Conservation (phyloP, 1,140 invertebrate species). For the Diachasma alloeum region DNA sequence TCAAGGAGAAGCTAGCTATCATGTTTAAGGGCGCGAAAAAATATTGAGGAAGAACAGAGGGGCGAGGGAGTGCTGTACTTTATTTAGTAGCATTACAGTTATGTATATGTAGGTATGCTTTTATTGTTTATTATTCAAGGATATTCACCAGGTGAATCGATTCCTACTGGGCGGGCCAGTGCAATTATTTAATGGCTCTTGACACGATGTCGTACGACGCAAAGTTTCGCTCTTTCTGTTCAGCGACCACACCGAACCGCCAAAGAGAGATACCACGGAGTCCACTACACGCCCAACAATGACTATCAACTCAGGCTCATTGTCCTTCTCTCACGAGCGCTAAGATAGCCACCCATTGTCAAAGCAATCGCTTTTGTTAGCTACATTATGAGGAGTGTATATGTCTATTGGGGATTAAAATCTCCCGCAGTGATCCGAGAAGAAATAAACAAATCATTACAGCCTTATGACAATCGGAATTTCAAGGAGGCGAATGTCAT, state of each 20-base stretch:
- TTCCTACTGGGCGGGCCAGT: background rate
- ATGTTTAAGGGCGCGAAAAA: background rate
- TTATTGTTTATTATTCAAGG: background rate
- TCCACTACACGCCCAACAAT: constrained; percentile 51
- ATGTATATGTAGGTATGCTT: background rate
- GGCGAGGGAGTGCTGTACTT: no score
- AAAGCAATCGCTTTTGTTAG: constrained; percentile 38
- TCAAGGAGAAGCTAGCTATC: background rate
- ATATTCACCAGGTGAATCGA: background rate
- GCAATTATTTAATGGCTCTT: constrained; percentile 27
- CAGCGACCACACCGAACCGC: constrained; percentile 26
- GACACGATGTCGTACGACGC: constrained; percentile 11
- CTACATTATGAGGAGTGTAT: constrained; percentile 29
- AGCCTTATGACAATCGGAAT: background rate
- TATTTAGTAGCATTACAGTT: background rate
- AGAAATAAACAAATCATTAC: background rate
- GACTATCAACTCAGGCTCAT: constrained; percentile 58
- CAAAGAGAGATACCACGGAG: constrained; percentile 7
- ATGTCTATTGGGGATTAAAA: background rate
- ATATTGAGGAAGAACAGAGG: background rate
- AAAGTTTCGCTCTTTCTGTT: constrained; percentile 37
- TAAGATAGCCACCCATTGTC: constrained; percentile 2
- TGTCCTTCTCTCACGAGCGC: constrained; percentile 52
- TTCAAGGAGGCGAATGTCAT: background rate
- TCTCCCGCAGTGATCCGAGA: background rate